Conservation (phyloP, 2,113 vertebrate species). For the Pipra filicauda region DNA sequence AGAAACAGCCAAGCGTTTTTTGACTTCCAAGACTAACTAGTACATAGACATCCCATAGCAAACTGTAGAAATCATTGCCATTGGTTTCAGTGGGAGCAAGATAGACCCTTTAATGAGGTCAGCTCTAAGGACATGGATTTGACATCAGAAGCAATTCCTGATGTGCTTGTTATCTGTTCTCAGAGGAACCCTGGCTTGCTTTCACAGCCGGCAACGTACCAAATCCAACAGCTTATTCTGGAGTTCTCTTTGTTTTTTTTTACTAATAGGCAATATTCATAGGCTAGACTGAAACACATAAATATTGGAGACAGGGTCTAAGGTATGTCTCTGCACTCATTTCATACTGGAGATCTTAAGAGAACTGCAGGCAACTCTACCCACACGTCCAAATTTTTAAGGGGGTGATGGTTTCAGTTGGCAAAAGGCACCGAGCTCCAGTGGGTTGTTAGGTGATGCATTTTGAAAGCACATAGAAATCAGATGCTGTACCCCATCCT, state of each 20-base stretch:
- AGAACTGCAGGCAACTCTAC: neutral
- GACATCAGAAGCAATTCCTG: conserved; percentile 24
- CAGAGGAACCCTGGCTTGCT: neutral
- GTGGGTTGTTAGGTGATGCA: neutral
- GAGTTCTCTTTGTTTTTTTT: neutral
- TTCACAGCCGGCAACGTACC: neutral
- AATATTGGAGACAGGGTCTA: neutral
- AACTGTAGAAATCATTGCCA: neutral
- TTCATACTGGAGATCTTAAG: neutral
- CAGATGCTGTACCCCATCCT: neutral
- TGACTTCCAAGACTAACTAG: neutral
- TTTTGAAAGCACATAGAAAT: neutral
- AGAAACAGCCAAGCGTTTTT: neutral
- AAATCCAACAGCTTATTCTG: conserved; percentile 1
- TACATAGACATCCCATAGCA: neutral
- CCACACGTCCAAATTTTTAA: neutral
- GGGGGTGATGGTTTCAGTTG: neutral
- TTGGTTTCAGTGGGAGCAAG: neutral
- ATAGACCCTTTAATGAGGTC: conserved; percentile 27
- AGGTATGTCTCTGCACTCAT: neutral
- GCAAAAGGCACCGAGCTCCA: neutral
- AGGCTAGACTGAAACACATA: neutral
- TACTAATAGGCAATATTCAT: neutral
- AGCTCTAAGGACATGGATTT: neutral
- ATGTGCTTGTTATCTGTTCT: conserved; percentile 15